These are phyloP conservation scores for Pomacea maculata DNA, from an alignment of 1,140 invertebrate species.

Conservation along the genomic window DNA sequence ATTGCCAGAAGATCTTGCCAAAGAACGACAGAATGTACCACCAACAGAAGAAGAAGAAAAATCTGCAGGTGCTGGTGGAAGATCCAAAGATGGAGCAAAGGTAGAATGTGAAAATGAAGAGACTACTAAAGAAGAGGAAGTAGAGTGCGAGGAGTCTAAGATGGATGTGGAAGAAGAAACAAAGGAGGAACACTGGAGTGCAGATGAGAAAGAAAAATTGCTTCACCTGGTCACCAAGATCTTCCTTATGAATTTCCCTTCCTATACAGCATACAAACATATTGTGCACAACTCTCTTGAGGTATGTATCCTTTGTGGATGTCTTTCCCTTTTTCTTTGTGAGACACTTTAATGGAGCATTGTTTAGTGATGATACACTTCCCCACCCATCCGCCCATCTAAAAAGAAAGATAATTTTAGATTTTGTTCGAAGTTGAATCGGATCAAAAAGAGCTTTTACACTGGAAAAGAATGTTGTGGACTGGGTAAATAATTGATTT, in stretches of 20 bases:
- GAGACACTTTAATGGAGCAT: conserved; percentile 49
- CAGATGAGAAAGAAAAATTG: conserved; percentile 81
- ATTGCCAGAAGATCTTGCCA: conserved; percentile 53
- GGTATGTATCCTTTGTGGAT: conserved; percentile 44
- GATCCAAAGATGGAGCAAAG: conserved; percentile 22
- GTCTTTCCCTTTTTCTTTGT: conserved; percentile 56
- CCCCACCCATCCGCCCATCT: too few relatives aligned
- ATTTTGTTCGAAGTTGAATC: too few relatives aligned
- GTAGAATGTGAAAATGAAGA: conserved; percentile 24
- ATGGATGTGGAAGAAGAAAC: conserved; percentile 30
- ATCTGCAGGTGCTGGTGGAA: conserved; percentile 17
- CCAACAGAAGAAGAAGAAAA: conserved; percentile 17
- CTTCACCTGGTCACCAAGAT: conserved; percentile 83
- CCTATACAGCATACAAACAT: conserved; percentile 92
- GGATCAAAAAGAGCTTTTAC: too few relatives aligned
- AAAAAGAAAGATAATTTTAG: too few relatives aligned
- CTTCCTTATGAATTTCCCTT: conserved; percentile 87
- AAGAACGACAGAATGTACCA: conserved; percentile 44
- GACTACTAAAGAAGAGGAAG: conserved; percentile 15
- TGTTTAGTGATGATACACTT: too few relatives aligned
- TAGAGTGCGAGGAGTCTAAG: conserved; percentile 26
- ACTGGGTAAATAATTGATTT: too few relatives aligned
- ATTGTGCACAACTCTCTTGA: conserved; percentile 70
- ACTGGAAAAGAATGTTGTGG: too few relatives aligned
- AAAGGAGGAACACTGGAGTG: conserved; percentile 70